These are phyloP conservation scores for Phoeniculus purpureus DNA, from an alignment of 2,797 vertebrate species.

Conservation along the genomic window DNA sequence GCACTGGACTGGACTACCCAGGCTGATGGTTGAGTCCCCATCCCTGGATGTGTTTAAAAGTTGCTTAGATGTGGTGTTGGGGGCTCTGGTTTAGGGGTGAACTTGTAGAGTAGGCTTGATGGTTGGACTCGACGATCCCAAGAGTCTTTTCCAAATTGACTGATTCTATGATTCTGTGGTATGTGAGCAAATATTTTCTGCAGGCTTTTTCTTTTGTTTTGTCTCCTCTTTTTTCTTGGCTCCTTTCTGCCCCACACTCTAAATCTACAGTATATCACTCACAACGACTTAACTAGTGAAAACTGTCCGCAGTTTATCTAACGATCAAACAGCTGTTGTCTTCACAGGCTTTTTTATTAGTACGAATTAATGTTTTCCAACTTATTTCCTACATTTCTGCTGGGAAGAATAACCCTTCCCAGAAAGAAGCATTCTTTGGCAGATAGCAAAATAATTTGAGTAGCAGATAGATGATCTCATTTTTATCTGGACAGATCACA, in stretches of 20 bases:
- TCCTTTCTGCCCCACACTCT: constrained; percentile 16
- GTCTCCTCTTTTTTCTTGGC: constrained; percentile 57
- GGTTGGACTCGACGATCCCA: too few species aligned
- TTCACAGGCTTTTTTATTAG: constrained; percentile 72
- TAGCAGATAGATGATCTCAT: constrained; percentile 74
- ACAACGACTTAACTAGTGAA: constrained; percentile 62
- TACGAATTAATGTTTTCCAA: constrained; percentile 70
- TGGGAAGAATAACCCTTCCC: constrained; percentile 65
- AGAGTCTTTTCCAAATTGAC: too few species aligned
- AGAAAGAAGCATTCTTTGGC: constrained; percentile 69
- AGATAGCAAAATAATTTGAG: constrained; percentile 73
- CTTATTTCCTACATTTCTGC: constrained; percentile 69
- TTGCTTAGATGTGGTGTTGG: too few species aligned
- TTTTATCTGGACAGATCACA: constrained; percentile 68
- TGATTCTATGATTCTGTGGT: neutral
- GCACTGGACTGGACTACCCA: too few species aligned
- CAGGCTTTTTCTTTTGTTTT: neutral
- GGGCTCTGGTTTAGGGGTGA: too few species aligned
- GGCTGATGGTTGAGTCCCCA: too few species aligned
- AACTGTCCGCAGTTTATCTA: constrained; percentile 68
- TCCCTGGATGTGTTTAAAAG: too few species aligned
- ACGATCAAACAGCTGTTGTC: constrained; percentile 70
- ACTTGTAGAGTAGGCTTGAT: too few species aligned
- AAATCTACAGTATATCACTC: constrained; percentile 49
- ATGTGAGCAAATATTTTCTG: constrained; percentile 63